Conservation (phyloP, 1,140 invertebrate genomes). For the Drosophila trapezifrons region DNA sequence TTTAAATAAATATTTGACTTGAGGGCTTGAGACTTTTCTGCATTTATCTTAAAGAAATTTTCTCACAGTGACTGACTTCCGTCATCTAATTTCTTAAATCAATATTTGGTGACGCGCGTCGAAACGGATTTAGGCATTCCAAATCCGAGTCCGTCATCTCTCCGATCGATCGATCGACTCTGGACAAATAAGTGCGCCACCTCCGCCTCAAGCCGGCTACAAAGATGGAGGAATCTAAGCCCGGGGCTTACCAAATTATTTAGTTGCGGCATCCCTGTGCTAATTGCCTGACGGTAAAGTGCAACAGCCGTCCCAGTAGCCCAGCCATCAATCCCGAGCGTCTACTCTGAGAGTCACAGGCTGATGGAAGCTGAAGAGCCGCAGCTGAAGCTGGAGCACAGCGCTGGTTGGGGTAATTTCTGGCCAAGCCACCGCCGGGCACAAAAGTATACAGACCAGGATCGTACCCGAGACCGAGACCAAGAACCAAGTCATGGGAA, state of each 20-base stretch:
- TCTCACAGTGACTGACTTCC: conserved; percentile 32
- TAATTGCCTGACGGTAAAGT: conserved; percentile 79
- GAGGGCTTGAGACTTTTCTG: not conserved
- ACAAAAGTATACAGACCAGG: conserved; percentile 67
- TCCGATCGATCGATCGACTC: conserved; percentile 6
- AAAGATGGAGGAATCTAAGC: conserved; percentile 20
- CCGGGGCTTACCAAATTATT: conserved; percentile 75
- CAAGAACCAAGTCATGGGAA: conserved; percentile 75
- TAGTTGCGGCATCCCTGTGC: conserved; percentile 81
- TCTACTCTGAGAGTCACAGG: conserved; percentile 34
- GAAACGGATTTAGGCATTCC: conserved; percentile 52
- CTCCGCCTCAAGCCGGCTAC: conserved; percentile 27
- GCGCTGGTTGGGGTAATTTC: conserved; percentile 75
- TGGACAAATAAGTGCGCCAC: conserved; percentile 73
- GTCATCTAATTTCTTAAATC: conserved; percentile 53
- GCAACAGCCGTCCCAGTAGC: conserved; percentile 55
- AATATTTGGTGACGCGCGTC: conserved; percentile 76
- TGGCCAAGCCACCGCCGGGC: conserved; percentile 80
- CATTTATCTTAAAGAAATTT: not conserved
- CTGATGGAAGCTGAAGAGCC: conserved; percentile 5
- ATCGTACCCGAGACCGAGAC: conserved; percentile 19
- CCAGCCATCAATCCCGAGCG: conserved; percentile 73
- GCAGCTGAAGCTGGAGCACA: not conserved
- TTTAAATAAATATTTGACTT: not conserved
- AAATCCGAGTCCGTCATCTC: conserved; percentile 12